Evolutionary conservation across 2,113 vertebrate genomes (phyloP), one percentile per base, ranked within the genome.

Genomic region (Ctenomys sociabilis): DNA sequence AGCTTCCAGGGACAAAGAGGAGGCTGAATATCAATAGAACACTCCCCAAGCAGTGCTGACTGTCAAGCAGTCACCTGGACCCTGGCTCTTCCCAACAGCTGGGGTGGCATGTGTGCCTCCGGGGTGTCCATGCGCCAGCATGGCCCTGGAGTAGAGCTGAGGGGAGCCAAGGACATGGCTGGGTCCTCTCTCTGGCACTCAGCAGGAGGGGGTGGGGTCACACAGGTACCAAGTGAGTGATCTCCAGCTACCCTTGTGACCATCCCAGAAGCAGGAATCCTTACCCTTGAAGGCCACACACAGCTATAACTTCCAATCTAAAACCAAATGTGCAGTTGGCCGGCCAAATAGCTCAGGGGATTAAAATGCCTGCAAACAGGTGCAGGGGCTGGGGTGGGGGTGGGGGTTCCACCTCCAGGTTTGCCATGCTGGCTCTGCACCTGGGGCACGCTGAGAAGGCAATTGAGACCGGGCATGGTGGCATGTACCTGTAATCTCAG

Each of bases 291-390:
- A 49, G 12, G 75, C 45, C 43, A 49, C 43, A 78, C 26, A 17
- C 4, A 49, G 43, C 14, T 78, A 28, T 89, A 52, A 80, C 28
- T 88, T 73, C 37, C 5, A 43, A 37, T 43, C 63, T 90, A 32
- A 72, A 93, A 88, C 35, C 37, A 64, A 91, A 73, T 14, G 61
- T 52, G 72, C 13, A 94, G 49, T 49, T 49, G 49, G 49, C 49
- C 49, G 49, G 49, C 49, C 49, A 49, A 49, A 49, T 49, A 49
- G 49, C 49, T 49, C 49, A 49, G 49, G 12, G 49, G 9, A 49
- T 49, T 49, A 49, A 49, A 49, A 11, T 10, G 49, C 49, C 49
- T 49, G 49, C 9, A 49, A 49, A 11, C 49, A 49, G 49, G 49
- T n/a, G n/a, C 49, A 49, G 1, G 49, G 49, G 49, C 9, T 49